Percentiles rank a stretch among this genome's conserved stretches.
phyloP scores from a whole-genome alignment of 2,797 vertebrate species.

The Brachyalestes nurse region DNA sequence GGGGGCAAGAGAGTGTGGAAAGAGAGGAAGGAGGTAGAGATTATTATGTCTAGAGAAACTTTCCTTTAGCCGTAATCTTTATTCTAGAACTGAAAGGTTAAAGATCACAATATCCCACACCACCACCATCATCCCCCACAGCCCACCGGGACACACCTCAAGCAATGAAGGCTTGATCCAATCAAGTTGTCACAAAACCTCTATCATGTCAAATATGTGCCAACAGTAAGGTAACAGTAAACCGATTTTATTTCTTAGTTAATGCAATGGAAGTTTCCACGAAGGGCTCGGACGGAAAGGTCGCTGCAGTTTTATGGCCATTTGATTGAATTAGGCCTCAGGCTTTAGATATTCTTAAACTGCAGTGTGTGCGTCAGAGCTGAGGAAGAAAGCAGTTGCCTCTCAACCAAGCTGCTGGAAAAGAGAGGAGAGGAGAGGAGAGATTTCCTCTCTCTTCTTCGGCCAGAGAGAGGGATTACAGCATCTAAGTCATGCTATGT shows the following conservation, averaged over 20 bases:
- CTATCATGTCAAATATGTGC: constrained; percentile 27
- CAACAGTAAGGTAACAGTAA: constrained; percentile 21
- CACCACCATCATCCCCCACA: not conserved
- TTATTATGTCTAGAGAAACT: not conserved
- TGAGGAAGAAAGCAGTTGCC: constrained; percentile 4
- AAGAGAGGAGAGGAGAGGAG: constrained; percentile 18
- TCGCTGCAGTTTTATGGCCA: constrained; percentile 42
- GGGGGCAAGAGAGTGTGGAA: not conserved
- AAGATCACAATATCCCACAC: constrained; percentile 8
- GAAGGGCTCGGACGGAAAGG: constrained; percentile 32
- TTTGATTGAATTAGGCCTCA: constrained; percentile 50
- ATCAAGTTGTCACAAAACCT: constrained; percentile 32
- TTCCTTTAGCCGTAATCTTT: constrained; percentile 3
- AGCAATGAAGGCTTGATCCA: constrained; percentile 26
- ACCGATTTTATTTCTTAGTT: constrained; percentile 39
- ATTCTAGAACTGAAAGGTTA: constrained; percentile 18
- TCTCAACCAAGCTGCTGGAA: constrained; percentile 25
- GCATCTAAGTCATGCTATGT: constrained; percentile 52
- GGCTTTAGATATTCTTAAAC: constrained; percentile 49
- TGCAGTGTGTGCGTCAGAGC: constrained; percentile 36
- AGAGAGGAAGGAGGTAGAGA: not conserved
- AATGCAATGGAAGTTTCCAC: constrained; percentile 50
- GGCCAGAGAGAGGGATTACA: constrained; percentile 37
- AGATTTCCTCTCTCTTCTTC: constrained; percentile 6
- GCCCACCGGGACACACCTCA: not conserved